Percentiles rank a stretch among this genome's conserved stretches.
Conservation (phyloP, 1,140 invertebrate species). For the Tenebrio molitor region DNA sequence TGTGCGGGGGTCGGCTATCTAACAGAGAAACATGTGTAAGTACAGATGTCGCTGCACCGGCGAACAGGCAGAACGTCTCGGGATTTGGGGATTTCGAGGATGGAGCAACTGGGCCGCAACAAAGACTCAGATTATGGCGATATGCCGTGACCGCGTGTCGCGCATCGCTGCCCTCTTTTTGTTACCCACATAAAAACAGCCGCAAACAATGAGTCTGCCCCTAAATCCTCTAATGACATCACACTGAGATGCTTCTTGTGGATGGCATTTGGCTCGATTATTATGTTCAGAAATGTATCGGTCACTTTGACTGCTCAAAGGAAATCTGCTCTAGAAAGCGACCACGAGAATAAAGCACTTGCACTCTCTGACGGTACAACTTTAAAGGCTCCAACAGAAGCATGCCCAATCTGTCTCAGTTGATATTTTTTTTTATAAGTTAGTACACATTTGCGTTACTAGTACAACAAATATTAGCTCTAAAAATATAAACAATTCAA, state of each 20-base stretch:
- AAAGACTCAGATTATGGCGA: conserved; percentile 58
- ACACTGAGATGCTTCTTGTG: conserved; percentile 35
- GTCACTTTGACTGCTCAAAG: neutral
- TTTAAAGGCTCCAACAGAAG: no score
- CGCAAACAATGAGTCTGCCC: conserved; percentile 46
- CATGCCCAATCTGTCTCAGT: no score
- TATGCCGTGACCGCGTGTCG: conserved; percentile 56
- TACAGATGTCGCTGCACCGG: conserved; percentile 52
- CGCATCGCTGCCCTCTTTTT: conserved; percentile 49
- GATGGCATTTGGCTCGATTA: conserved; percentile 10
- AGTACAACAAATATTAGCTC: no score
- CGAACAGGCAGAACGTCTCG: conserved; percentile 39
- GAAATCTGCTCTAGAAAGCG: neutral
- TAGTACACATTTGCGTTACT: no score
- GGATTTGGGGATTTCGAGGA: conserved; percentile 46
- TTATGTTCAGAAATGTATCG: conserved; percentile 23
- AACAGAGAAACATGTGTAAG: conserved; percentile 48
- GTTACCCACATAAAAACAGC: conserved; percentile 46
- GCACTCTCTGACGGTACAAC: no score
- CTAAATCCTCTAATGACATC: conserved; percentile 37
- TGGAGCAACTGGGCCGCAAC: conserved; percentile 50
- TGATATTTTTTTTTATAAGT: no score
- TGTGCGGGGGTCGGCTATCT: conserved; percentile 28
- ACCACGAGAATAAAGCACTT: neutral
- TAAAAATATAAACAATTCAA: no score